phyloP scores from a whole-genome alignment of 2,888 invertebrate genomes.

The Apocheima hispidaria region DNA sequence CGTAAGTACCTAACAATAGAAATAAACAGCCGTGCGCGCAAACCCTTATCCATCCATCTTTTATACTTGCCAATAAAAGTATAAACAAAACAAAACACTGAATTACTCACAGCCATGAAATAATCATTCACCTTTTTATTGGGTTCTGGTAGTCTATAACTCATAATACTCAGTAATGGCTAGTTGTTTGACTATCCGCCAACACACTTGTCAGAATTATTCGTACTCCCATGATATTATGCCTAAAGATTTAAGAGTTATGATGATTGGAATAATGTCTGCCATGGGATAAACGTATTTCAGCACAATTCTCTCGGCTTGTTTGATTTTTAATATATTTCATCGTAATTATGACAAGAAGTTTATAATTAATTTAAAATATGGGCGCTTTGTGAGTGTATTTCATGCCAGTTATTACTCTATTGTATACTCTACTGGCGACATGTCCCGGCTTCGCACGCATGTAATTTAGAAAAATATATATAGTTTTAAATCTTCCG shows the following conservation, averaged over 20 bases:
- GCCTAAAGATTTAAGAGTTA: slow-evolving; percentile 27
- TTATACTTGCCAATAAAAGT: neutral
- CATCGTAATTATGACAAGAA: slow-evolving; percentile 15
- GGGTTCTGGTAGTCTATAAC: slow-evolving; percentile 16
- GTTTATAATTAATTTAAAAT: slow-evolving; percentile 18
- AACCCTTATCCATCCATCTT: neutral
- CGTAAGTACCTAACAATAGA: too few relatives aligned
- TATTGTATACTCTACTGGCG: too few relatives aligned
- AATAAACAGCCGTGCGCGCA: neutral
- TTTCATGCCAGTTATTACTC: too few relatives aligned
- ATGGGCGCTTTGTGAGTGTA: slow-evolving; percentile 5
- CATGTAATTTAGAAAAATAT: too few relatives aligned
- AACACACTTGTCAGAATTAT: slow-evolving; percentile 42
- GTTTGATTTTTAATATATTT: slow-evolving; percentile 25
- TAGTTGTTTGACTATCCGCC: slow-evolving; percentile 29
- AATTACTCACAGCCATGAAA: slow-evolving; percentile 10
- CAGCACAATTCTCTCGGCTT: slow-evolving; percentile 18
- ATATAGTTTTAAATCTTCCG: too few relatives aligned
- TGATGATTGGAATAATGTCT: slow-evolving; percentile 31
- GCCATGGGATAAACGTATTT: slow-evolving; percentile 27
- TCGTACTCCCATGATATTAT: slow-evolving; percentile 34
- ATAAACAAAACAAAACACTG: slow-evolving; percentile 12
- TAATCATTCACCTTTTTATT: slow-evolving; percentile 26
- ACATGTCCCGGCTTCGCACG: too few relatives aligned
- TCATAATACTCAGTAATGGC: slow-evolving; percentile 19